phyloP scores from a whole-genome alignment of 1,140 invertebrate species.

The Drosophila sulfurigaster region DNA sequence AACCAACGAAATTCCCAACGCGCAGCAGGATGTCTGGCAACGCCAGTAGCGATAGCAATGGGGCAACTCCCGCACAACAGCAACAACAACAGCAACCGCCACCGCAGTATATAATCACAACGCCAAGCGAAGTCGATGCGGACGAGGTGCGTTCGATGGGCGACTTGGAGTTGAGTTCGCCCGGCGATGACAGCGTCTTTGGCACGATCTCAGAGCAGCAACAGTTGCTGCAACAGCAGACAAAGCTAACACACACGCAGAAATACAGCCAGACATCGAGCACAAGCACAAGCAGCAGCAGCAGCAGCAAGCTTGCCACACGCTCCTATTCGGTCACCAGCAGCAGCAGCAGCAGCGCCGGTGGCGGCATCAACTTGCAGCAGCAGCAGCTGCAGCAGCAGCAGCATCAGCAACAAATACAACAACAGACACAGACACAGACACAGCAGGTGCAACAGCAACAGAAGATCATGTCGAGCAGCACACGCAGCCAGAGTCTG shows the following conservation, averaged over 20 bases:
- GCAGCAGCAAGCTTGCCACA: conserved; percentile 68
- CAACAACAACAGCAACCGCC: conserved; percentile 33
- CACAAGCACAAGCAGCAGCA: conserved; percentile 39
- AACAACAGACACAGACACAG: conserved; percentile 29
- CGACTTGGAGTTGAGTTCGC: conserved; percentile 65
- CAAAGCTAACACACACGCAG: conserved; percentile 14
- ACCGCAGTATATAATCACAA: conserved; percentile 83
- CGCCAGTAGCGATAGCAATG: conserved; percentile 37
- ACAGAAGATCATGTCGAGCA: conserved; percentile 78
- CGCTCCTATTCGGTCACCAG: conserved; percentile 75
- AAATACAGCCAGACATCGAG: conserved; percentile 39
- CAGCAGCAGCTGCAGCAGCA: conserved; percentile 24
- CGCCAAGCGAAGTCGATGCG: conserved; percentile 80
- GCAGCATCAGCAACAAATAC: conserved; percentile 14
- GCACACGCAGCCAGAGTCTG: conserved; percentile 77
- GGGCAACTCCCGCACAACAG: conserved; percentile 14
- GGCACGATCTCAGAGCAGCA: conserved; percentile 34
- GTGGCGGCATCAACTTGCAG: not conserved
- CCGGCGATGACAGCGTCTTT: conserved; percentile 54
- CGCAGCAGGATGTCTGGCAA: conserved; percentile 29
- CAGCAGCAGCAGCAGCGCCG: conserved; percentile 45
- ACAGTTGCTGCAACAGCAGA: conserved; percentile 48
- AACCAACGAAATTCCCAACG: conserved; percentile 17
- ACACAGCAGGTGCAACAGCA: conserved; percentile 44
- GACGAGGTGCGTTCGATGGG: conserved; percentile 74